These are phyloP conservation scores for Chrysolina haemoptera DNA, from an alignment of 2,888 invertebrate species.

Conservation along the genomic window DNA sequence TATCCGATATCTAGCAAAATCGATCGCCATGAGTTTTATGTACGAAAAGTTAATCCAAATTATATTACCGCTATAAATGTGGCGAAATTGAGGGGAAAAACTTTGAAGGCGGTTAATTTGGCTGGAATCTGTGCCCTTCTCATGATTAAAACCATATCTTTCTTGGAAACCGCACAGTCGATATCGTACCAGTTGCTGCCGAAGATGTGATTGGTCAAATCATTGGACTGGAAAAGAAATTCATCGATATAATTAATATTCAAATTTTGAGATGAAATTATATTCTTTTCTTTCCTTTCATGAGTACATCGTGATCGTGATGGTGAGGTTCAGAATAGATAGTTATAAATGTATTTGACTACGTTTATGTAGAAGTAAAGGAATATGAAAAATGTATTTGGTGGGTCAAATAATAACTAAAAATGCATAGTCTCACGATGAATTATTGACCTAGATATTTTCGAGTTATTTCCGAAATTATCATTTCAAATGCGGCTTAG, in stretches of 20 bases:
- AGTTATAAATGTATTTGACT: too few species aligned
- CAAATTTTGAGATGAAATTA: background rate
- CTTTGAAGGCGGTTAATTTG: constrained; percentile 30
- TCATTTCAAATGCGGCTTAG: too few species aligned
- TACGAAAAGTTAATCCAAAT: constrained; percentile 2
- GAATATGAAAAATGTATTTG: too few species aligned
- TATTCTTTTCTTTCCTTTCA: too few species aligned
- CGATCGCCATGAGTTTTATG: constrained; percentile 6
- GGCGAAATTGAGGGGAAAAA: constrained; percentile 29
- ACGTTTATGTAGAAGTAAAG: too few species aligned
- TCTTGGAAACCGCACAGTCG: constrained; percentile 12
- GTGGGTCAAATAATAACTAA: too few species aligned
- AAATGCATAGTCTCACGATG: too few species aligned
- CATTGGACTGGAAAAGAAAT: constrained; percentile 24
- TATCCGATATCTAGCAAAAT: background rate
- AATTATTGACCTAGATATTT: too few species aligned
- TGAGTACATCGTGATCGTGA: too few species aligned
- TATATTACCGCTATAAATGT: constrained; percentile 36
- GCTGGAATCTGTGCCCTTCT: constrained; percentile 27
- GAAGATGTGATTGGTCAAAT: constrained; percentile 23
- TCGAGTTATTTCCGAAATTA: too few species aligned
- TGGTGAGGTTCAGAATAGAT: too few species aligned
- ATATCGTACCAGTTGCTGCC: constrained; percentile 32
- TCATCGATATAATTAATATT: background rate
- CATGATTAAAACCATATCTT: constrained; percentile 29